Conservation (phyloP, 2,888 invertebrate species). For the Metacarcinus magister region DNA sequence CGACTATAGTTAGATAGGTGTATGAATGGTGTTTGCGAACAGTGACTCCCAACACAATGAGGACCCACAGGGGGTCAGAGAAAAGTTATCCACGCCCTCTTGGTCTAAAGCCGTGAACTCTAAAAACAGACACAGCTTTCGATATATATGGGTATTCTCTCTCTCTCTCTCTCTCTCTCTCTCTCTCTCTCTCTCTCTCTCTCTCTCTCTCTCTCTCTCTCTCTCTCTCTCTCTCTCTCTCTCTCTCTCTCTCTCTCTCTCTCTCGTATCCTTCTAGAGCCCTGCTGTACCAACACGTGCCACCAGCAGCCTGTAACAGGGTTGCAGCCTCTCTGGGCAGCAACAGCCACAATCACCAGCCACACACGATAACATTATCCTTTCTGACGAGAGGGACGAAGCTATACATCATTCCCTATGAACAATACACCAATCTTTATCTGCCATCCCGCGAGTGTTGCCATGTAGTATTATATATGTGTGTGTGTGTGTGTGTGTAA, state of each 20-base stretch:
- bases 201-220: no score
- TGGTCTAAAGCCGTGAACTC: neutral
- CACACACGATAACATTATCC: neutral
- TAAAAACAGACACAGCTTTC: neutral
- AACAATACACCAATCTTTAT: neutral
- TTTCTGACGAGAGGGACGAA: neutral
- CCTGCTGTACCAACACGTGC: neutral
- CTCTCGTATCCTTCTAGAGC: neutral
- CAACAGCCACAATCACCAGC: neutral
- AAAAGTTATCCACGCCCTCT: neutral
- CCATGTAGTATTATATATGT: no score
- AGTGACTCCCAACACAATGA: neutral
- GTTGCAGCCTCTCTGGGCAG: neutral
- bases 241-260: neutral
- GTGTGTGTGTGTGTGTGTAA: no score
- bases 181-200: neutral
- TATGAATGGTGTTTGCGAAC: no score
- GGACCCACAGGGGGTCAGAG: neutral
- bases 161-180: neutral
- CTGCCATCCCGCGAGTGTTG: neutral
- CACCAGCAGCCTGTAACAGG: neutral
- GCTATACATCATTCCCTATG: slow-evolving; percentile 8
- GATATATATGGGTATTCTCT: neutral
- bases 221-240: no score
- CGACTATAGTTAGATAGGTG: neutral